phyloP scores from a whole-genome alignment of 2,113 vertebrate genomes.

The Mesitornis unicolor region DNA sequence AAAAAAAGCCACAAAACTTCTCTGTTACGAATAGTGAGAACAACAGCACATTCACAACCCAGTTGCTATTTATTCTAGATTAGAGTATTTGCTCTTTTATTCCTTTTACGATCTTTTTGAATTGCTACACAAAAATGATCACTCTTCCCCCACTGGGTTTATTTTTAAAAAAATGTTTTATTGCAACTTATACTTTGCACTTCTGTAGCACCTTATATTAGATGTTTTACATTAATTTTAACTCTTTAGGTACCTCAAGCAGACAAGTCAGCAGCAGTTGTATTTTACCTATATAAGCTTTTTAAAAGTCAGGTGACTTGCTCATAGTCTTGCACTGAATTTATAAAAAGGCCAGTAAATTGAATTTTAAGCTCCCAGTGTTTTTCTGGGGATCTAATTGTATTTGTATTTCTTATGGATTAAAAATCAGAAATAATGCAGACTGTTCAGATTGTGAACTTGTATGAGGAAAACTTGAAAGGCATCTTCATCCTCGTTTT shows the following conservation, averaged over 20 bases:
- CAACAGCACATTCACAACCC: background rate
- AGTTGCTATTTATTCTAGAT: background rate
- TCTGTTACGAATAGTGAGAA: background rate
- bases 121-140: background rate
- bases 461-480: background rate
- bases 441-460: background rate
- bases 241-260: background rate
- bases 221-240: background rate
- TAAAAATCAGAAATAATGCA: background rate
- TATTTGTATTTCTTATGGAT: background rate
- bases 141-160: background rate
- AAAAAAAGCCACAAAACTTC: background rate
- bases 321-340: conserved; percentile 20
- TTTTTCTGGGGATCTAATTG: background rate
- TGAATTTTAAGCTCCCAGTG: background rate
- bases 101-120: background rate
- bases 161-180: background rate
- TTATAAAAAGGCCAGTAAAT: background rate
- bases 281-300: background rate
- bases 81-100: background rate
- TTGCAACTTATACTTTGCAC: conserved; percentile 36
- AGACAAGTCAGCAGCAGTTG: background rate
- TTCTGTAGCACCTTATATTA: conserved; percentile 11
- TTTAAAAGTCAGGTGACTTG: background rate
- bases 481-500: background rate